phyloP scores from a whole-genome alignment of 2,888 invertebrate species.

The Mongoloraphidia duomilia region DNA sequence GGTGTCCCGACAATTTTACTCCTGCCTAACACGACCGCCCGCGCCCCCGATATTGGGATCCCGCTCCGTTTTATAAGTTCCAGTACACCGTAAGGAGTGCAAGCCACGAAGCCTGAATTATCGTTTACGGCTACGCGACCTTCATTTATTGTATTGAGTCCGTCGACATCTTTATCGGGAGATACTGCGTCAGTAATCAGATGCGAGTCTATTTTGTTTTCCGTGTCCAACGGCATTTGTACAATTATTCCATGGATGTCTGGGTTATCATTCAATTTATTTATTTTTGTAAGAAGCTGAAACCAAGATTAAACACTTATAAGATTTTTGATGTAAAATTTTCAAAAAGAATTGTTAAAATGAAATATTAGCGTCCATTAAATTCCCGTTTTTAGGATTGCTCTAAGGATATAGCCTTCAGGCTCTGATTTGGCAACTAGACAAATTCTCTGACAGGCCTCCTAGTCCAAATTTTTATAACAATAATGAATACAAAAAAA shows the following conservation, averaged over 20 bases:
- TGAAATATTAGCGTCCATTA: neutral
- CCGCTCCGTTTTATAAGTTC: slow-evolving; percentile 78
- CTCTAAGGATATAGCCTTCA: too few species aligned
- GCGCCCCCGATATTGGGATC: slow-evolving; percentile 60
- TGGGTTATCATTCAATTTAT: slow-evolving; percentile 67
- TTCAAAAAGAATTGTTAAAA: neutral
- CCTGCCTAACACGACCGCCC: slow-evolving; percentile 87
- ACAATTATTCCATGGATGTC: slow-evolving; percentile 89
- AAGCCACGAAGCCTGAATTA: slow-evolving; percentile 79
- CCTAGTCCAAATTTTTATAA: too few species aligned
- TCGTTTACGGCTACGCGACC: slow-evolving; percentile 86
- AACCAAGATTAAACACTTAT: slow-evolving; percentile 15
- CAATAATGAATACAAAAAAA: too few species aligned
- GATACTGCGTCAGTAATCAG: slow-evolving; percentile 76
- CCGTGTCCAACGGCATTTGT: slow-evolving; percentile 87
- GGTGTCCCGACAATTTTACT: slow-evolving; percentile 98
- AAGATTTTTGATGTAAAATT: neutral
- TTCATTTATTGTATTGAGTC: slow-evolving; percentile 84
- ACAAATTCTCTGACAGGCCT: too few species aligned
- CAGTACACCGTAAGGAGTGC: slow-evolving; percentile 91
- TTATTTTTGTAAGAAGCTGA: slow-evolving; percentile 53
- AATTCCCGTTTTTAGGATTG: too few species aligned
- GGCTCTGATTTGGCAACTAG: too few species aligned
- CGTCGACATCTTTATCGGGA: slow-evolving; percentile 90
- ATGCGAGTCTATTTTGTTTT: slow-evolving; percentile 69